A percentile compares a stretch with the other conserved stretches of the same genome.
Evolutionary conservation across 2,797 vertebrate genomes (phyloP).

Genomic region (Phoebastria nigripes): DNA sequence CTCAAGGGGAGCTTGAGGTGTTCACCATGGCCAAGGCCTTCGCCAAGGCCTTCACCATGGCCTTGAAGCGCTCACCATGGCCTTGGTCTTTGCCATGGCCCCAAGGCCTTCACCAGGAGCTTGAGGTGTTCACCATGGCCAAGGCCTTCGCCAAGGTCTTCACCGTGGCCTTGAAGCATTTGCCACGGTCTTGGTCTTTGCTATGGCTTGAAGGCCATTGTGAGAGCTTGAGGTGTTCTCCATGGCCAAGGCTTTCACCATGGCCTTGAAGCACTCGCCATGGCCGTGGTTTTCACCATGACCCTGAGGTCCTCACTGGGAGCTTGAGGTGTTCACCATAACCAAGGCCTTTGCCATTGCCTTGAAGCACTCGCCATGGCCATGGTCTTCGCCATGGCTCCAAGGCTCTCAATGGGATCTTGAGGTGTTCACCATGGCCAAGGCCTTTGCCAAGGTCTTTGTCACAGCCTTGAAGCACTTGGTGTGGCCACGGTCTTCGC

Average conservation of each 20-base stretch:
- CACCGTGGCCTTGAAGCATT: neutral
- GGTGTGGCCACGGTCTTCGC: neutral
- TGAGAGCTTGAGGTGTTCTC: neutral
- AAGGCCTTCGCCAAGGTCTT: neutral
- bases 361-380: neutral
- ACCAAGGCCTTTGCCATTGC: neutral
- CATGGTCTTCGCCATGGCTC: accelerated
- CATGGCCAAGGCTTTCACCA: neutral
- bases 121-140: neutral
- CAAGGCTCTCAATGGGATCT: accelerated
- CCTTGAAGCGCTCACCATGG: no score
- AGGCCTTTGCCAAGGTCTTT: neutral
- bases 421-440: neutral
- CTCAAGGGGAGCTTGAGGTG: no score
- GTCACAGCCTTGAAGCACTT: accelerated
- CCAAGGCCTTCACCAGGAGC: neutral
- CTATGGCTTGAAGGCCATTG: accelerated
- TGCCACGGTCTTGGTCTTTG: neutral
- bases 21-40: neutral
- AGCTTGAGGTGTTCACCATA: neutral
- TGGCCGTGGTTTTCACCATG: neutral
- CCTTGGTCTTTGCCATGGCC: neutral
- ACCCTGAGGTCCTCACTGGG: no score
- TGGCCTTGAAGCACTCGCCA: neutral
- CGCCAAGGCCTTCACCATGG: no score